Percentiles rank a stretch among this genome's conserved stretches.
phyloP scores from a whole-genome alignment of 1,140 invertebrate genomes.

The Sycophaga agraensis region DNA sequence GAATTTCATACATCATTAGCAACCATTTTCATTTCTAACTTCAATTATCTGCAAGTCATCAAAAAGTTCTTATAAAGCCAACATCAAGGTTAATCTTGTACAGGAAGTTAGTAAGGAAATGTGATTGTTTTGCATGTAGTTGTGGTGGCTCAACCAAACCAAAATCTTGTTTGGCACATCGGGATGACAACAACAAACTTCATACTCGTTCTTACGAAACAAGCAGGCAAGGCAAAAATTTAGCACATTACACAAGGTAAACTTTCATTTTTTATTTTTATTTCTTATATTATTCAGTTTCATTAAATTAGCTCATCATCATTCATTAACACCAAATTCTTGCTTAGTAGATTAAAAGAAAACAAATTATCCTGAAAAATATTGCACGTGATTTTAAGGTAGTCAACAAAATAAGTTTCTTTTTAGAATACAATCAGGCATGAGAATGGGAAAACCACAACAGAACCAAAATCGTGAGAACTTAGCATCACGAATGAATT shows the following conservation, averaged over 20 bases:
- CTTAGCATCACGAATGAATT: slow-evolving; percentile 28
- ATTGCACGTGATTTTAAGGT: neutral
- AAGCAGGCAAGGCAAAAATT: slow-evolving; percentile 56
- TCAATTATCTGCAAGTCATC: slow-evolving; percentile 21
- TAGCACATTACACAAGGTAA: slow-evolving; percentile 62
- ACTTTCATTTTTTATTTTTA: slow-evolving; percentile 33
- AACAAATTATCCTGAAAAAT: neutral
- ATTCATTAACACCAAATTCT: slow-evolving; percentile 17
- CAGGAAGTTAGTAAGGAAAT: slow-evolving; percentile 50
- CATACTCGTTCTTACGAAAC: slow-evolving; percentile 59
- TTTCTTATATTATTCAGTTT: slow-evolving; percentile 36
- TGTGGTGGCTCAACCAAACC: slow-evolving; percentile 69
- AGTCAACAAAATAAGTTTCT: slow-evolving; percentile 24
- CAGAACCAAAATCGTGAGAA: slow-evolving; percentile 48
- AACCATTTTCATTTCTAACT: slow-evolving; percentile 28
- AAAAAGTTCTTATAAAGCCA: slow-evolving; percentile 27
- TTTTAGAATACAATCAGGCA: slow-evolving; percentile 46
- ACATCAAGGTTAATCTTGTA: slow-evolving; percentile 21
- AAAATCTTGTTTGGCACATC: slow-evolving; percentile 76
- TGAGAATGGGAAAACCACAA: slow-evolving; percentile 43
- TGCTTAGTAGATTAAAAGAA: slow-evolving; percentile 3
- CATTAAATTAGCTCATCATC: slow-evolving; percentile 26
- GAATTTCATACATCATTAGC: slow-evolving; percentile 27
- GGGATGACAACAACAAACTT: slow-evolving; percentile 61
- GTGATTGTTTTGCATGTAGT: slow-evolving; percentile 63